Evolutionary conservation across 2,888 invertebrate species (phyloP).

Genomic region (Oasisia sp.): DNA sequence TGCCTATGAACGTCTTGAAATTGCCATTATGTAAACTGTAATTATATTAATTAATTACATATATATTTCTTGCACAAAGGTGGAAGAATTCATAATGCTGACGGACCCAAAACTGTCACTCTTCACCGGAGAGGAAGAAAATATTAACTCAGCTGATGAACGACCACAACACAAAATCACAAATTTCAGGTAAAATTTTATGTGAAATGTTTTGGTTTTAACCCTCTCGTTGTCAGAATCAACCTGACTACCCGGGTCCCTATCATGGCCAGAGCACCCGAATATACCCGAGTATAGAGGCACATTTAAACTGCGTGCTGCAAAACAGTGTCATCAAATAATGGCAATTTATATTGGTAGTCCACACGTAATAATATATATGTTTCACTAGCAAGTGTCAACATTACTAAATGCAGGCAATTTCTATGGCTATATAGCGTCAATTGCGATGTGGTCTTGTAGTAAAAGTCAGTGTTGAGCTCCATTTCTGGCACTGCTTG

Average conservation of each 20-base stretch:
- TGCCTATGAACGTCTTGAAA: not conserved
- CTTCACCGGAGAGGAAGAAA: slow-evolving; percentile 75
- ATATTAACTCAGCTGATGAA: slow-evolving; percentile 68
- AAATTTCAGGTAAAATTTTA: slow-evolving; percentile 63
- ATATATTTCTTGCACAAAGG: slow-evolving; percentile 43
- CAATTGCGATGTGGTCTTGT: no score
- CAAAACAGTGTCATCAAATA: no score
- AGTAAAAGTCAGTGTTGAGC: no score
- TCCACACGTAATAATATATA: no score
- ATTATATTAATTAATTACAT: not conserved
- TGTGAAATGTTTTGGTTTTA: not conserved
- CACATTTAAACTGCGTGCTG: no score
- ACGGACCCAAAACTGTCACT: slow-evolving; percentile 79
- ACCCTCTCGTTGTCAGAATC: not conserved
- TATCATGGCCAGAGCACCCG: no score
- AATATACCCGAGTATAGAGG: no score
- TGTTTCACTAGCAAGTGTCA: no score
- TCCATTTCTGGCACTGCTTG: no score
- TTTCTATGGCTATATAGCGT: no score
- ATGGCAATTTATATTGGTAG: no score
- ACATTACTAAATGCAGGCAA: no score
- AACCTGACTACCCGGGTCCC: not conserved
- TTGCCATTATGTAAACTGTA: not conserved
- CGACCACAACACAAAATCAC: slow-evolving; percentile 74
- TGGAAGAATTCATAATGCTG: slow-evolving; percentile 81